Evolutionary conservation across 2,797 vertebrate genomes (phyloP), one percentile per base, ranked within the genome.

Genomic region (Lacerta bilineata): DNA sequence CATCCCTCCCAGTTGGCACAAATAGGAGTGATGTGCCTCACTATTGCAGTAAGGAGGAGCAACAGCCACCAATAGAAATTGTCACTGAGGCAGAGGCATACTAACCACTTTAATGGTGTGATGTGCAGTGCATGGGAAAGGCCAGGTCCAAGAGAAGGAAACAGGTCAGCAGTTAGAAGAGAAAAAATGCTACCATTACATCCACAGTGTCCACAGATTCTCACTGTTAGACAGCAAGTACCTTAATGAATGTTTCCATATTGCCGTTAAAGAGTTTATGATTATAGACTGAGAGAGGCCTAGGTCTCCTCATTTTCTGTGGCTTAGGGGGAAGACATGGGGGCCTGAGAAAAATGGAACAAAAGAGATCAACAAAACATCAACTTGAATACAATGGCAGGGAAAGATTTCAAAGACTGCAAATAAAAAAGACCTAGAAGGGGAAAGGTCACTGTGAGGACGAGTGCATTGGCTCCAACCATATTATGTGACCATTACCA

Each of bases 261-360:
- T 99, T 98, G 97, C 99, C 98, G 87, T 99, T 99, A 99, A 99
- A 99, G 97, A 99, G 98, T 96, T 98, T 99, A 99, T 98, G 98
- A 97, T 98, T 99, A 99, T 98, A 99, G 95, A 98, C 91, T 97
- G 99, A 99, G 96, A 98, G 98, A 96, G 99, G 99, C 97, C 99
- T 98, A 98, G 98, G 98, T 98, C 98, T 99, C 98, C 98, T 98
- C 97, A 98, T 98, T 99, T 99, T 99, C 98, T 99, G 99, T 98
- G 98, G 98, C 95, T 99, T 99, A 96, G 99, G 99, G 98, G 99
- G 99, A 94, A 99, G 98, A 95, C 98, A 98, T 95, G 99, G 98
- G 97, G 99, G 99, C 98, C 99, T 99, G 97, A 95, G 97, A 97
- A 98, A 97, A 97, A 96, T 71, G 96, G 95, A 97, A 97, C 96